Base-by-base conservation (phyloP, 2,113 vertebrate genomes). In the Otocyon megalotis region DNA sequence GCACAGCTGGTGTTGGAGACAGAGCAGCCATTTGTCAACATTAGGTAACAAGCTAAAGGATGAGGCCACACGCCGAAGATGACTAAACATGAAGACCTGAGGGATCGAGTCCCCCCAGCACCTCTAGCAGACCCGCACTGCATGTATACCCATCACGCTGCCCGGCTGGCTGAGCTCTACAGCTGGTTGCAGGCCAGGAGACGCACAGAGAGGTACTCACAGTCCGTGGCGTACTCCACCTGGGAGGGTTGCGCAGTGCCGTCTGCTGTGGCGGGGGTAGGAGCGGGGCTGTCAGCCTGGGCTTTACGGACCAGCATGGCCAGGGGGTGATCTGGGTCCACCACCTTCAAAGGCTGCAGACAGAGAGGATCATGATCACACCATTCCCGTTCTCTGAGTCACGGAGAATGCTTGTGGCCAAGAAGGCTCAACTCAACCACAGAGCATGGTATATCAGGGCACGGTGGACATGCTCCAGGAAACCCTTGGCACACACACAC, bases 301-400 rank as follows among this genome's bases (percentile, higher is more conserved):
- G 99, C 99, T 98, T 99, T 99, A 37, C 99, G 99, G 79, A 99
- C 99, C 69, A 99, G 99, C 0, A 98, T 99, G 65, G 99, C 99
- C 48, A 99, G 98, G 0, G 99, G 99, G 92, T 99, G 99, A 98
- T 99, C 99, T 0, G 99, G 99, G 94, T 99, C 99, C 94, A 99
- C 99, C 11, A 99, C 99, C 97, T 99, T 99, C 82, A 99, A 97
- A 96, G 99, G 99, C 99, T 99, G 96, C 35, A 95, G 94, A 95
- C 2, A 96, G 76, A 96, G 88, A 96, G 62, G 94, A 62, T 10
- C 3, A 35, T 3, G 35, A 58, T 54, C 50, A 97, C 56, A 92
- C 16, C n/a, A 10, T 14, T 88, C 19, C 14, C 1, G n/a, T 19
- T 16, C 32, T 2, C 24, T 3, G 35, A 28, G 9, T 11, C 20